Base-by-base conservation (phyloP, 2,888 invertebrate species). In the Leptogaster cylindrica region DNA sequence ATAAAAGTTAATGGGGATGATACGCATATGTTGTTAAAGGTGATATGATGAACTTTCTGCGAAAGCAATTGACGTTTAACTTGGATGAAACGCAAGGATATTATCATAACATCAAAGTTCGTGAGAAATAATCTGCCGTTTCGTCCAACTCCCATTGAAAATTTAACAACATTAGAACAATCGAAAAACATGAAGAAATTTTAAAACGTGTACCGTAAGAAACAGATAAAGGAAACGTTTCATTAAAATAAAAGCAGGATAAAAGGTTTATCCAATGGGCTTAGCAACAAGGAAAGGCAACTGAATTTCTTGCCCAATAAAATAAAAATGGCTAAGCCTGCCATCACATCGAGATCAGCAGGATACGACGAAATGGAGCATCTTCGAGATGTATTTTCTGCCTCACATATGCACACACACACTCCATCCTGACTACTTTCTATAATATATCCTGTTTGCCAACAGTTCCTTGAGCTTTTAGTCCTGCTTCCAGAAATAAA, bases 371-470 rank as follows among this genome's bases (percentile, higher is more conserved):
- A 61, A 61, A 61, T 61, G 44, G 61, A 44, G 44, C 61, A 61
- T 61, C 61, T 44, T 44, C 44, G 36, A 20, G 61, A 20, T 10
- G 27, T 31, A 36, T 10, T 28, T 28, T 44, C n/a, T n/a, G n/a
- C 28, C 23, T 5, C 31, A 44, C 28, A 44, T 28, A 28, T 12
- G 25, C n/a, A 41, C 18, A 18, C 41, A 61, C 44, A 41, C 44
- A 61, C 44, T 27, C 14, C 18, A 23, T 27, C 61, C 18, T 58
- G 61, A 28, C 28, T 28, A 61, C 44, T 44, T 61, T 44, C 61
- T 36, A 31, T 61, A 61, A 61, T 61, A 61, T 61, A 61, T 61
- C 61, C 61, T 61, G 61, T 44, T 55, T 61, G 48, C 48, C 48
- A 48, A 25, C 48, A 48, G 27, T 25, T 48, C 27, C 48, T 48